Percentiles rank a stretch among this genome's conserved stretches.
These are phyloP conservation scores for Archilochus colubris DNA, from an alignment of 2,113 vertebrate species.

Conservation along the genomic window DNA sequence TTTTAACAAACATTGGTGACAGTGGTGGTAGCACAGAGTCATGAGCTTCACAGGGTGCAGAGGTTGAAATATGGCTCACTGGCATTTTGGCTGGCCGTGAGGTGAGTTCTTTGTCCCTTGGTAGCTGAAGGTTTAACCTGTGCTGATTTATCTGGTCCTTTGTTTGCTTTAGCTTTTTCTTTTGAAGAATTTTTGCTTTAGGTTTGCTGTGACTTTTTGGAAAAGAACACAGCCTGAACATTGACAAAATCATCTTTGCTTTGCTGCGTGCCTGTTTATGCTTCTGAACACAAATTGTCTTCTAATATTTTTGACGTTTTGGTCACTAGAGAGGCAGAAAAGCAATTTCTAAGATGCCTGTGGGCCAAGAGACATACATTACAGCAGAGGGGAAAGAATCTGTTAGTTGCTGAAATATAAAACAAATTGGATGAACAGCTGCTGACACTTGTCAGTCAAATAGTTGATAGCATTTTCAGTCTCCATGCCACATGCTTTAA, in stretches of 20 bases:
- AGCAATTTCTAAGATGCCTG: slow-evolving; percentile 59
- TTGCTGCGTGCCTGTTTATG: slow-evolving; percentile 30
- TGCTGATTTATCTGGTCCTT: neutral
- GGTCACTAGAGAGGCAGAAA: slow-evolving; percentile 53
- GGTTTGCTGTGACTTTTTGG: slow-evolving; percentile 48
- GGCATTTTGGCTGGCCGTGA: neutral
- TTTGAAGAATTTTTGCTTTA: slow-evolving; percentile 51
- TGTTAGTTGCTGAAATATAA: slow-evolving; percentile 70
- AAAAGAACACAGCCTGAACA: neutral
- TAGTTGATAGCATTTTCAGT: slow-evolving; percentile 74
- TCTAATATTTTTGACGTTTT: slow-evolving; percentile 60
- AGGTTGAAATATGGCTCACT: neutral
- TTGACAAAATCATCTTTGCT: slow-evolving; percentile 51
- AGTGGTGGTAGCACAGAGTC: neutral
- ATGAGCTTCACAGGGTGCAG: neutral
- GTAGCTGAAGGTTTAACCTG: neutral
- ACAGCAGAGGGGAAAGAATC: slow-evolving; percentile 65
- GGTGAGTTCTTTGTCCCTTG: neutral
- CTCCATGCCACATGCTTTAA: slow-evolving; percentile 71
- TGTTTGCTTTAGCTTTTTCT: neutral
- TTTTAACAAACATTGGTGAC: neutral
- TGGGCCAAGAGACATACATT: slow-evolving; percentile 60
- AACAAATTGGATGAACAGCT: slow-evolving; percentile 75
- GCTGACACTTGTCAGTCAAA: slow-evolving; percentile 77
- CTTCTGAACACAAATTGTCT: slow-evolving; percentile 51